Evolutionary conservation across 2,888 invertebrate species (phyloP).

Genomic region (Marronus borbonicus): DNA sequence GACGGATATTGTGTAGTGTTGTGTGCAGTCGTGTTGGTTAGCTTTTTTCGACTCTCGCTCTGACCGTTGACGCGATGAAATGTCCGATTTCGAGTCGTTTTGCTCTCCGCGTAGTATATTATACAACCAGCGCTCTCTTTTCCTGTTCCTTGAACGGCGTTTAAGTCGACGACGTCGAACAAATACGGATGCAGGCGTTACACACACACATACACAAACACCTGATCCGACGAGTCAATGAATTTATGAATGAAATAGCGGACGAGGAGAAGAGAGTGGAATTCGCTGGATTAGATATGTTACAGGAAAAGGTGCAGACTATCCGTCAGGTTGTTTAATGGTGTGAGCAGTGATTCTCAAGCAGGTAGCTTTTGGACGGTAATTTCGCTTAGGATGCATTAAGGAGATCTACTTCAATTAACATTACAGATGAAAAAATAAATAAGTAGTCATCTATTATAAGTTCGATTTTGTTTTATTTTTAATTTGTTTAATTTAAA

Average conservation of each 20-base stretch:
- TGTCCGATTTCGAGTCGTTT: slow-evolving; percentile 25
- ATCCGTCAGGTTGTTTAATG: slow-evolving; percentile 9
- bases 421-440: too few species aligned
- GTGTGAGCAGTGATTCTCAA: not conserved
- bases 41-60: slow-evolving; percentile 17
- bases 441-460: too few species aligned
- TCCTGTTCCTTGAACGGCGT: slow-evolving; percentile 8
- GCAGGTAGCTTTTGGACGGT: too few species aligned
- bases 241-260: slow-evolving; percentile 42
- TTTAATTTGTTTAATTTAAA: too few species aligned
- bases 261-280: slow-evolving; percentile 13
- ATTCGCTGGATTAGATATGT: slow-evolving; percentile 25
- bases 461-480: too few species aligned
- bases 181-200: slow-evolving; percentile 26
- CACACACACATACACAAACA: not conserved
- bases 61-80: slow-evolving; percentile 21
- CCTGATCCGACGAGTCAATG: slow-evolving; percentile 44
- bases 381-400: too few species aligned
- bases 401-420: too few species aligned
- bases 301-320: slow-evolving; percentile 34
- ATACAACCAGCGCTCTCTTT: slow-evolving; percentile 16
- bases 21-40: slow-evolving; percentile 3
- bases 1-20: too few species aligned
- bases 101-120: slow-evolving; percentile 8
- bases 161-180: slow-evolving; percentile 8